phyloP scores from a whole-genome alignment of 2,113 vertebrate species.

The Epinephelus moara region DNA sequence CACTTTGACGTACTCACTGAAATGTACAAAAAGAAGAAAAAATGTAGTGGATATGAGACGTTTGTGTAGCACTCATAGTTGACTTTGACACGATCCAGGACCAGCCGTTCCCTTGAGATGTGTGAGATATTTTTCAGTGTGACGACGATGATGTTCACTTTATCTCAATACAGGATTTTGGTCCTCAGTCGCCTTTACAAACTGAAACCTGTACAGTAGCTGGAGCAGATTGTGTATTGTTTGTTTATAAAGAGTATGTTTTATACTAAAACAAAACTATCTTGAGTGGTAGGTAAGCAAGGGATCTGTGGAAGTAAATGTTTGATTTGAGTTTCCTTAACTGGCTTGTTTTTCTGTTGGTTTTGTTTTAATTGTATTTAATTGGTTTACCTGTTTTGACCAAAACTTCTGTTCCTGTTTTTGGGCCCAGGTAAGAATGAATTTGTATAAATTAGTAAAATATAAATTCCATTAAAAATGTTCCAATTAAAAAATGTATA shows the following conservation, averaged over 20 bases:
- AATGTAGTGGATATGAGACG: constrained; percentile 73
- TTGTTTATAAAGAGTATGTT: constrained; percentile 92
- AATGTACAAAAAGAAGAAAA: constrained; percentile 86
- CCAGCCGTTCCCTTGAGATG: constrained; percentile 56
- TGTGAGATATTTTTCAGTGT: constrained; percentile 42
- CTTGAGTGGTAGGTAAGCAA: constrained; percentile 84
- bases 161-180: constrained; percentile 53
- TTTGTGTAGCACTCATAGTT: constrained; percentile 83
- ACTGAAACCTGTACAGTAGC: constrained; percentile 88
- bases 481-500: constrained; percentile 59
- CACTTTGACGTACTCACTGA: constrained; percentile 62
- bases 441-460: constrained; percentile 78
- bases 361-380: constrained; percentile 75
- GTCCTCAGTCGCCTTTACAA: constrained; percentile 77
- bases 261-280: constrained; percentile 87
- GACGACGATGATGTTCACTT: constrained; percentile 37
- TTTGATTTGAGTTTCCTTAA: constrained; percentile 77
- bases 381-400: constrained; percentile 73
- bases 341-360: constrained; percentile 68
- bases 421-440: constrained; percentile 59
- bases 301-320: constrained; percentile 84
- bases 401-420: constrained; percentile 63
- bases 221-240: constrained; percentile 88
- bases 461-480: constrained; percentile 60
- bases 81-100: constrained; percentile 78